A percentile compares a stretch with the other conserved stretches of the same genome.
phyloP scores from a whole-genome alignment of 2,888 invertebrate genomes.

The Ormyrus nitidulus region DNA sequence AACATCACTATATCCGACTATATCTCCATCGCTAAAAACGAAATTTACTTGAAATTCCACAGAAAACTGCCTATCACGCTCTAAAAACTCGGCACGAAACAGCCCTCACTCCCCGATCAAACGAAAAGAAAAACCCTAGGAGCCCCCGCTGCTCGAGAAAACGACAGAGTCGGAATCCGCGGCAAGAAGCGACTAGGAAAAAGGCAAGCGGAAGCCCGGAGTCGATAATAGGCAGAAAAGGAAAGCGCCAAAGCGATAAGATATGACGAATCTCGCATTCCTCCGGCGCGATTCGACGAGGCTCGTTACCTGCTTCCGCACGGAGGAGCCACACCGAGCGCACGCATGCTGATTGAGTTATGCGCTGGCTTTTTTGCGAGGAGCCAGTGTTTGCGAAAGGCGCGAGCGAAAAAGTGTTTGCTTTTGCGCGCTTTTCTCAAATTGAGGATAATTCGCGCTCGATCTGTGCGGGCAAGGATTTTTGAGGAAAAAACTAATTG shows the following conservation, averaged over 20 bases:
- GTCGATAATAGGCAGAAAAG: not conserved
- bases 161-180: too few species aligned
- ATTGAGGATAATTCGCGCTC: too few species aligned
- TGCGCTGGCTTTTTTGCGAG: slow-evolving; percentile 36
- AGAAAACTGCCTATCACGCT: too few species aligned
- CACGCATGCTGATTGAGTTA: slow-evolving; percentile 40
- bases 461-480: too few species aligned
- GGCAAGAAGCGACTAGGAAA: not conserved
- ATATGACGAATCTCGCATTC: slow-evolving; percentile 48
- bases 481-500: too few species aligned
- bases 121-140: not conserved
- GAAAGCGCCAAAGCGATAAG: slow-evolving; percentile 19
- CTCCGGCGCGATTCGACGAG: slow-evolving; percentile 30
- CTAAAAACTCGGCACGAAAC: too few species aligned
- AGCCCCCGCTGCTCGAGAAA: not conserved
- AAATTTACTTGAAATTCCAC: too few species aligned
- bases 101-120: not conserved
- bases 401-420: not conserved
- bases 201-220: not conserved
- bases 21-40: too few species aligned
- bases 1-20: too few species aligned
- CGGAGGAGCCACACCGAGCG: not conserved
- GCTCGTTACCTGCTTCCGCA: slow-evolving; percentile 35
- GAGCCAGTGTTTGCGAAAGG: not conserved
- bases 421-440: not conserved